Base-by-base conservation (phyloP, 2,113 vertebrate genomes). In the Epinephelus cyanopodus region DNA sequence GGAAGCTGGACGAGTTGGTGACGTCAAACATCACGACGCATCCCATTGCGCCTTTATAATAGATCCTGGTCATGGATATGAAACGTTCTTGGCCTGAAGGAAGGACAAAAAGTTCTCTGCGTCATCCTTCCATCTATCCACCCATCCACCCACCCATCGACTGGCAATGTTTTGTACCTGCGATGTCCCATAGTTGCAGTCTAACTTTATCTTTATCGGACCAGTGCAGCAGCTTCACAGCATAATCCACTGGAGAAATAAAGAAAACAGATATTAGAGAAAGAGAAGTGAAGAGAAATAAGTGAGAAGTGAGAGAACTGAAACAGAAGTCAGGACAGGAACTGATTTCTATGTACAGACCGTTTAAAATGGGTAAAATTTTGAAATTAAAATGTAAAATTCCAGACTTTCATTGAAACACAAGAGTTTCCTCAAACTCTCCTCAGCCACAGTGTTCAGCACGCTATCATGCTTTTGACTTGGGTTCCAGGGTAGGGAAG, bases 111-210 rank as follows among this genome's bases (percentile, higher is more conserved):
- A 1, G 39, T 39, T 54, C 54, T 54, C 17, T 7, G 18, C n/a
- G 3, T 21, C 33, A 60, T 47, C 14, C 53, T 0, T 47, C n/a
- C 11, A 33, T 73, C 15, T 3, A 4, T 27, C 1, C 8, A 8
- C 52, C 48, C 23, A 56, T 11, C 47, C 8, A 14, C 39, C 27
- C 13, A 13, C 42, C 53, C 21, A 23, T 23, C 54, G 10, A 4
- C 3, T 6, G 48, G 33, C 3, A 39, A 50, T 23, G 15, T 13
- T 25, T 39, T 37, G 4, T 93, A 98, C 97, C 97, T 96, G 97
- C 97, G 8, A 98, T 95, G 82, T 98, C 97, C 97, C 97, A 98
- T 2, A 98, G 93, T 69, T 98, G 97, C 1, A 98, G 94, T 17
- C 96, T 84, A 12, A 98, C 95, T 0, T 95, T 94, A 87, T 98